Evolutionary conservation across 2,113 vertebrate species (phyloP).

Genomic region (Leptodactylus fuscus): DNA sequence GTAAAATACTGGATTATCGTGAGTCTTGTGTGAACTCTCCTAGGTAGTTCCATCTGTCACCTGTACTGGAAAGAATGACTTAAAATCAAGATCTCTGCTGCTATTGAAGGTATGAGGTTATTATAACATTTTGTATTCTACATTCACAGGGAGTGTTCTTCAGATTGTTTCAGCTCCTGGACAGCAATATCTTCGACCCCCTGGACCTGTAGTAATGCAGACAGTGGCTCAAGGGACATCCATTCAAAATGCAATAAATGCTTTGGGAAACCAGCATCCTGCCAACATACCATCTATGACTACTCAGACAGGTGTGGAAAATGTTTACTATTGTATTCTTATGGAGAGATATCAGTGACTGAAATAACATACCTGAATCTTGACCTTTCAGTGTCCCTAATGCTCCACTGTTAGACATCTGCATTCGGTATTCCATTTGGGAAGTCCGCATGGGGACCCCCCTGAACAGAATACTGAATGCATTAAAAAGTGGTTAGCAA

Average conservation of each 20-base stretch:
- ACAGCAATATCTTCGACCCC: slow-evolving; percentile 81
- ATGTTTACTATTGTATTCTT: neutral
- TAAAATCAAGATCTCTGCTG: neutral
- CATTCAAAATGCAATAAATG: slow-evolving; percentile 68
- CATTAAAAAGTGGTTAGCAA: too few relatives aligned
- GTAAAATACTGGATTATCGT: neutral
- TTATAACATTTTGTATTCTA: neutral
- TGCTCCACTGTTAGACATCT: too few relatives aligned
- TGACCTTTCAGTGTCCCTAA: too few relatives aligned
- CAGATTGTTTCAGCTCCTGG: slow-evolving; percentile 91
- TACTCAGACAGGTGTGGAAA: slow-evolving; percentile 76
- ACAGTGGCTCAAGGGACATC: slow-evolving; percentile 75
- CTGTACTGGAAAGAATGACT: neutral
- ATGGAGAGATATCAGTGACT: too few relatives aligned
- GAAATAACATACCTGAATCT: too few relatives aligned
- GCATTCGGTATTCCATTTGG: too few relatives aligned
- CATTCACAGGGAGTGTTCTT: slow-evolving; percentile 84
- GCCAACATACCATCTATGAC: slow-evolving; percentile 68
- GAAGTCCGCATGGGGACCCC: too few relatives aligned
- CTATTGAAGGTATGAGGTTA: neutral
- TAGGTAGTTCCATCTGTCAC: neutral
- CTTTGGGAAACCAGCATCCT: slow-evolving; percentile 76
- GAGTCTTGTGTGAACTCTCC: neutral
- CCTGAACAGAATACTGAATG: too few relatives aligned
- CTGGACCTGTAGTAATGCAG: slow-evolving; percentile 85